phyloP scores from a whole-genome alignment of 2,797 vertebrate genomes.

The Okamejei kenojei region DNA sequence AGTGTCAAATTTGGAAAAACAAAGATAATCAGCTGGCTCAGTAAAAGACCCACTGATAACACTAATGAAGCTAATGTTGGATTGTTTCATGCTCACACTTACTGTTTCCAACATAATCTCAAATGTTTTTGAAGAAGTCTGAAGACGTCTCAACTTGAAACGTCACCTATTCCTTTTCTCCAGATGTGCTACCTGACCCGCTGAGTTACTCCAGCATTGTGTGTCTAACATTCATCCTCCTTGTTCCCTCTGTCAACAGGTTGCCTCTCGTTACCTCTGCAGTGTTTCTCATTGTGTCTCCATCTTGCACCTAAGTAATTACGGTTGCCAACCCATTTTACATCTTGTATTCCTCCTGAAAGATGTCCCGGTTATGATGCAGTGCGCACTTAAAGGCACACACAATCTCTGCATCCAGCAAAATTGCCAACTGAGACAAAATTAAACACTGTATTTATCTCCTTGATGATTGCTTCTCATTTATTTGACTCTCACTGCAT shows the following conservation, averaged over 20 bases:
- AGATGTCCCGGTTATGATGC: background rate
- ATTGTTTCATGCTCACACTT: no score
- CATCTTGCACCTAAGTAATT: background rate
- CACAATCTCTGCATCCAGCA: background rate
- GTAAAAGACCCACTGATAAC: no score
- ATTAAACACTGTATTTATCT: background rate
- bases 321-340: background rate
- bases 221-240: no score
- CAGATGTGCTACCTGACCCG: no score
- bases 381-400: background rate
- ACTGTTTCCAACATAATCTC: no score
- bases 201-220: no score
- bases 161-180: no score
- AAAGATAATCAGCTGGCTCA: no score
- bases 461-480: background rate
- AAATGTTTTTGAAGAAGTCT: no score
- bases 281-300: background rate
- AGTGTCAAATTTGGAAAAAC: no score
- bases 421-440: background rate
- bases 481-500: background rate
- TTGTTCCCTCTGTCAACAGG: background rate
- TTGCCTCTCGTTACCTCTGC: background rate
- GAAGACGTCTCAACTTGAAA: no score
- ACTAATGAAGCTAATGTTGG: no score
- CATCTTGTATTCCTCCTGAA: background rate